Percentiles rank a stretch among this genome's conserved stretches.
Evolutionary conservation across 2,113 vertebrate genomes (phyloP).

Genomic region (Morphnarchus princeps): DNA sequence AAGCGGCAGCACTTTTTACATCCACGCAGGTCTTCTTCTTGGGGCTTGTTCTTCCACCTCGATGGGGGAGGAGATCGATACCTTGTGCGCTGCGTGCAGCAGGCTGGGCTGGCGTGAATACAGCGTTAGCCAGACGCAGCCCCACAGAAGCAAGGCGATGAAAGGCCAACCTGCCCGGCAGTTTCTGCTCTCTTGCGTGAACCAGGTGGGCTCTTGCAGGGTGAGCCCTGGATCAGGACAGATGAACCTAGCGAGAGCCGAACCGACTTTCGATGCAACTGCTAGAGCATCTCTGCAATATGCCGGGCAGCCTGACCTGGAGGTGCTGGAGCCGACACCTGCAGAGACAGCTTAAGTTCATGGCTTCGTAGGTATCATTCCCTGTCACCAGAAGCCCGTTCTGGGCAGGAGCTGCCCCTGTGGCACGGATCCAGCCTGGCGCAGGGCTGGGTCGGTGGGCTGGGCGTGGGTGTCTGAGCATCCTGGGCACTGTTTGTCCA

Average conservation of each 20-base stretch:
- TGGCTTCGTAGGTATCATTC: rapidly evolving
- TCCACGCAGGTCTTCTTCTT: background rate
- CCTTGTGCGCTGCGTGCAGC: background rate
- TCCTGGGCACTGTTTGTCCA: rapidly evolving
- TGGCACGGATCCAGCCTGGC: rapidly evolving
- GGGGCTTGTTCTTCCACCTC: background rate
- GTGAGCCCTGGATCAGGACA: background rate
- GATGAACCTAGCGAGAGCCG: background rate
- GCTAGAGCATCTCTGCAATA: background rate
- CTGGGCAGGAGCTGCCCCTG: background rate
- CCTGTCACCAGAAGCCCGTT: background rate
- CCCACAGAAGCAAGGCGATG: too few relatives aligned
- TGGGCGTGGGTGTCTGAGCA: rapidly evolving
- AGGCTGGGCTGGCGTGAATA: background rate
- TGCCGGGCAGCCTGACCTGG: background rate
- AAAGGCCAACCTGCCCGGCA: background rate
- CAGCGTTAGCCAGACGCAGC: background rate
- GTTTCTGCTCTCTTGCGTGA: background rate
- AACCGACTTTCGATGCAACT: background rate
- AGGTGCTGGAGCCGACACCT: background rate
- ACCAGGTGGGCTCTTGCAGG: background rate
- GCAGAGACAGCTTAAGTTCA: background rate
- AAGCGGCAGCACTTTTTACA: background rate
- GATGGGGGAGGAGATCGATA: background rate
- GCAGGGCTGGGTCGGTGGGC: background rate